Conservation (phyloP, 2,888 invertebrate species). For the Pardosa pseudoannulata region DNA sequence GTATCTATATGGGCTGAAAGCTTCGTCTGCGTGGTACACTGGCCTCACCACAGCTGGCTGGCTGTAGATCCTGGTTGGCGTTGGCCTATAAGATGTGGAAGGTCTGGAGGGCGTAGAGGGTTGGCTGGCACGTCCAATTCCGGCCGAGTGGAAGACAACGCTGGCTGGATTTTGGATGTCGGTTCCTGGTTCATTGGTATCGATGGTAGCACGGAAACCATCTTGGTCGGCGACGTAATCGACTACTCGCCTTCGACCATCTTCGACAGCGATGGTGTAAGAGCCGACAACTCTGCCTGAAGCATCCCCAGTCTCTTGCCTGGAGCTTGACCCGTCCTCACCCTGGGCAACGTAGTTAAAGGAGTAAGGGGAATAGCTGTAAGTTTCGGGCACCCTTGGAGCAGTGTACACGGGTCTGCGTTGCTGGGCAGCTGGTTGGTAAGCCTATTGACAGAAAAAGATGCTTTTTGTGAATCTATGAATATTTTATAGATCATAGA, state of each 20-base stretch:
- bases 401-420: slow-evolving; percentile 46
- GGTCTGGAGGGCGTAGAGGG: slow-evolving; percentile 8
- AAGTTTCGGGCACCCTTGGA: slow-evolving; percentile 34
- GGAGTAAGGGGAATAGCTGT: slow-evolving; percentile 62
- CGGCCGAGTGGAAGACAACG: slow-evolving; percentile 64
- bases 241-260: slow-evolving; percentile 67
- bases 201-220: slow-evolving; percentile 59
- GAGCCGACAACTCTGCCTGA: slow-evolving; percentile 66
- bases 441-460: slow-evolving; percentile 20
- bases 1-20: slow-evolving; percentile 16
- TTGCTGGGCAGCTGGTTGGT: slow-evolving; percentile 62
- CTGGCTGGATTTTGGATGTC: slow-evolving; percentile 59
- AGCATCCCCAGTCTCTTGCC: slow-evolving; percentile 62
- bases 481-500: too few species aligned
- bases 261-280: slow-evolving; percentile 67
- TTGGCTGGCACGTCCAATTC: background rate
- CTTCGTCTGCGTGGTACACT: slow-evolving; percentile 19
- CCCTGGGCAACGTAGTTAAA: slow-evolving; percentile 70
- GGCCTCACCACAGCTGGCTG: slow-evolving; percentile 32
- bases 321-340: slow-evolving; percentile 69
- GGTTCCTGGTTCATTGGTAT: slow-evolving; percentile 65
- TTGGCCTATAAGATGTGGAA: slow-evolving; percentile 36
- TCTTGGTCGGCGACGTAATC: slow-evolving; percentile 70
- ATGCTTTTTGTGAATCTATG: too few species aligned
- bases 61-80: slow-evolving; percentile 38